Conservation (phyloP, 2,113 vertebrate genomes). For the Saiga tatarica region DNA sequence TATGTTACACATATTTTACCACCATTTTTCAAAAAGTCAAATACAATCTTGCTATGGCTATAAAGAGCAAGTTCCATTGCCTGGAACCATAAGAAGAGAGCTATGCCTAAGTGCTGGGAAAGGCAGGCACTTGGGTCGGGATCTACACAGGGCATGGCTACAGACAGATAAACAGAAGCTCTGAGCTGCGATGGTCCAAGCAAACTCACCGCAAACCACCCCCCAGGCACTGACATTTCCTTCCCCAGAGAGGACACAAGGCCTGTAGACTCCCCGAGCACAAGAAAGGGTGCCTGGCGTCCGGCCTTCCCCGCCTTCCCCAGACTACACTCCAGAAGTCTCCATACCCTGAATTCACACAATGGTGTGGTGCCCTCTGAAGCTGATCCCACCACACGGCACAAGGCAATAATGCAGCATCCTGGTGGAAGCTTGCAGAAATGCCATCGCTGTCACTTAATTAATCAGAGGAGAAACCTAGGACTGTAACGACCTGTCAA, state of each 20-base stretch:
- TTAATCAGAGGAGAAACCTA: not conserved
- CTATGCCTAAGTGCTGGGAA: not conserved
- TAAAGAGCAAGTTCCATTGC: not conserved
- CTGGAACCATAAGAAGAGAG: not conserved
- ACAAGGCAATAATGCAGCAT: not conserved
- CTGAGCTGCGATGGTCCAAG: not conserved
- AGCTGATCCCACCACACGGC: not conserved
- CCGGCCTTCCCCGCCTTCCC: not conserved
- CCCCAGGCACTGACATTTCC: not conserved
- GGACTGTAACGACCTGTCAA: not conserved
- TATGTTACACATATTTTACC: not conserved
- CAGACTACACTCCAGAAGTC: not conserved
- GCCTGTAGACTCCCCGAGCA: rapidly evolving
- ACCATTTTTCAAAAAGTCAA: not conserved
- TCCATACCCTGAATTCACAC: not conserved
- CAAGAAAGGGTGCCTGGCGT: not conserved
- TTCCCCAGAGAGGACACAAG: not conserved
- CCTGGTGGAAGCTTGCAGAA: not conserved
- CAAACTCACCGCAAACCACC: rapidly evolving
- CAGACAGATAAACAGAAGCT: not conserved
- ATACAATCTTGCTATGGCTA: not conserved
- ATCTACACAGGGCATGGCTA: not conserved
- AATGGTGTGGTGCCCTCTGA: rapidly evolving
- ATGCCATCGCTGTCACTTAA: rapidly evolving
- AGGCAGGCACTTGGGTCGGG: not conserved